Percentiles rank a stretch among this genome's conserved stretches.
Conservation (phyloP, 2,888 invertebrate species). For the Drosophila nigritarsus region DNA sequence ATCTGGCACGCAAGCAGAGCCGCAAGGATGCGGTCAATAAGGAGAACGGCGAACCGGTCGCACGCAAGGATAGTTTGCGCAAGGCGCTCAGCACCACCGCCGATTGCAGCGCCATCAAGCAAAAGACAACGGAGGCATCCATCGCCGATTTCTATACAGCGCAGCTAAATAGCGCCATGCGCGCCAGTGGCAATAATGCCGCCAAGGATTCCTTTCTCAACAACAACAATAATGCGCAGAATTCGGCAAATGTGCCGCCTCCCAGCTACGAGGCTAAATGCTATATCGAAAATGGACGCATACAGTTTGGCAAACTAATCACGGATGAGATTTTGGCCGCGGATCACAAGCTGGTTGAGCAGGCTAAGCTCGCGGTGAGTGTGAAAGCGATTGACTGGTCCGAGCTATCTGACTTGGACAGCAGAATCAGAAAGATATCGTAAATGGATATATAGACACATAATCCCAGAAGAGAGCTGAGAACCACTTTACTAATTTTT, state of each 20-base stretch:
- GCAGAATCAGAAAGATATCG: neutral
- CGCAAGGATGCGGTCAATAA: slow-evolving; percentile 80
- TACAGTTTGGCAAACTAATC: slow-evolving; percentile 92
- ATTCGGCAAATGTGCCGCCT: slow-evolving; percentile 66
- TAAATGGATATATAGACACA: neutral
- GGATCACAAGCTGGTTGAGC: slow-evolving; percentile 92
- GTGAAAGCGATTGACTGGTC: neutral
- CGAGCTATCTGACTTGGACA: neutral
- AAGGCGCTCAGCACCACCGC: slow-evolving; percentile 86
- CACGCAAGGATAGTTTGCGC: slow-evolving; percentile 83
- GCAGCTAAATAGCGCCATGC: slow-evolving; percentile 83
- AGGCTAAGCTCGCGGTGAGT: slow-evolving; percentile 90
- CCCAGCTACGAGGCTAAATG: slow-evolving; percentile 85
- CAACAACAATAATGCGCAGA: slow-evolving; percentile 73
- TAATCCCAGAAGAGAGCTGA: neutral
- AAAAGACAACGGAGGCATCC: slow-evolving; percentile 77
- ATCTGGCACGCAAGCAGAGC: slow-evolving; percentile 79
- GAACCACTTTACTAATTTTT: neutral
- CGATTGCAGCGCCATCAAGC: slow-evolving; percentile 85
- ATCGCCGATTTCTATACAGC: slow-evolving; percentile 83
- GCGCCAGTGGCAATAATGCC: slow-evolving; percentile 69
- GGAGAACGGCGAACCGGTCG: slow-evolving; percentile 78
- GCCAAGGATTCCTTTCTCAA: slow-evolving; percentile 81
- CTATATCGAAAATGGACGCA: slow-evolving; percentile 91
- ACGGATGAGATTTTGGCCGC: slow-evolving; percentile 95